A percentile compares a stretch with the other conserved stretches of the same genome.
Conservation (phyloP, 2,797 vertebrate species). For the Trachurus trachurus region DNA sequence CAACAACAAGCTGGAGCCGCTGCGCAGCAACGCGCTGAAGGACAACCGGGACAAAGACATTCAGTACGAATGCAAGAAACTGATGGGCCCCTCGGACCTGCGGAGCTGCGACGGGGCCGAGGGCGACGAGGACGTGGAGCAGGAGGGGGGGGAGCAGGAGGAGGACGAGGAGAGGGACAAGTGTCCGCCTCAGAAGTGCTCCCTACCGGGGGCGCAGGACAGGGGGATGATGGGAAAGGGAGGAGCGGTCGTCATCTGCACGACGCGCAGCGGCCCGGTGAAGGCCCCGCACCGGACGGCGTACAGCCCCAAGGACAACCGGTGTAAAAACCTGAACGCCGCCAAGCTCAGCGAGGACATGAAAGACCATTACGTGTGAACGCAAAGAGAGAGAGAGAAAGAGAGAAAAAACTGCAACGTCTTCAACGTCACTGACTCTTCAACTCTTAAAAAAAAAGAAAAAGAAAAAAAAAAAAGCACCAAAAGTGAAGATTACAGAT, state of each 20-base stretch:
- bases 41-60: conserved; percentile 87
- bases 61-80: conserved; percentile 92
- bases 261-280: conserved; percentile 81
- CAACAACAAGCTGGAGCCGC: conserved; percentile 94
- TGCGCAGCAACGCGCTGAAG: conserved; percentile 87
- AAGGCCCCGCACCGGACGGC: conserved; percentile 89
- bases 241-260: conserved; percentile 77
- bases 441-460: conserved; percentile 22
- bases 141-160: conserved; percentile 76
- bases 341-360: conserved; percentile 85
- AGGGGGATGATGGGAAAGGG: conserved; percentile 75
- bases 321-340: conserved; percentile 90
- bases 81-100: conserved; percentile 88
- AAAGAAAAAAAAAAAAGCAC: conserved; percentile 39
- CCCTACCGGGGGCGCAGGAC: conserved; percentile 76
- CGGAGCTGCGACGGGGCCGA: conserved; percentile 88
- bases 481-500: conserved; percentile 74
- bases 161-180: conserved; percentile 89
- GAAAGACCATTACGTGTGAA: conserved; percentile 89
- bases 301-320: conserved; percentile 93
- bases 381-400: conserved; percentile 15
- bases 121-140: conserved; percentile 83
- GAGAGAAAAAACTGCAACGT: conserved; percentile 30
- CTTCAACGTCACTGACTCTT: conserved; percentile 44
- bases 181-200: conserved; percentile 86